Evolutionary conservation across 1,140 invertebrate genomes (phyloP).

Genomic region (Caerostris extrusa): DNA sequence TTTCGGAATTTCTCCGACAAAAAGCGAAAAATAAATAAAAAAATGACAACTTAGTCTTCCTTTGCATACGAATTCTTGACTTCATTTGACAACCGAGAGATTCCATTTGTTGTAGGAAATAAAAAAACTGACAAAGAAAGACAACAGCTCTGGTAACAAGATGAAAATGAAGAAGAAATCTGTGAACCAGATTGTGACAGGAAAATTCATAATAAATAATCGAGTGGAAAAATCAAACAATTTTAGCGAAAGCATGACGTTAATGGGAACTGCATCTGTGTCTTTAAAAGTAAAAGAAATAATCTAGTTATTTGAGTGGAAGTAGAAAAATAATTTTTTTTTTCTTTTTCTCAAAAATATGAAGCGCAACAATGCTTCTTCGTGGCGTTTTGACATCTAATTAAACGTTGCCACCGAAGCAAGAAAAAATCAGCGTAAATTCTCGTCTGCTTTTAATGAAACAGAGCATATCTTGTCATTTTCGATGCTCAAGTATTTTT

Average conservation of each 20-base stretch:
- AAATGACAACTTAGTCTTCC: not conserved
- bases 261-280: slow-evolving; percentile 6
- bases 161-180: not conserved
- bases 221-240: not conserved
- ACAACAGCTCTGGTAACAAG: not conserved
- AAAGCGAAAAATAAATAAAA: not conserved
- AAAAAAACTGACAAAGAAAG: not conserved
- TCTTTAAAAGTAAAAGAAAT: not conserved
- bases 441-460: slow-evolving; percentile 29
- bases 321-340: not conserved
- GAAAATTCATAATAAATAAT: not conserved
- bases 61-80: not conserved
- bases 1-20: no score
- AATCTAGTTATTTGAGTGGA: slow-evolving; percentile 31
- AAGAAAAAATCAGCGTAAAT: not conserved
- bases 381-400: slow-evolving; percentile 24
- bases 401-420: not conserved
- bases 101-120: not conserved
- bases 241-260: not conserved
- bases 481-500: slow-evolving; percentile 13
- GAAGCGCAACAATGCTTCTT: slow-evolving; percentile 18
- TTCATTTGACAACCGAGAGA: not conserved
- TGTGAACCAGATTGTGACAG: not conserved
- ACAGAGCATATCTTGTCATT: not conserved
- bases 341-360: not conserved